Evolutionary conservation across 2,797 vertebrate genomes (phyloP).

Genomic region (Crocidura indochinensis): DNA sequence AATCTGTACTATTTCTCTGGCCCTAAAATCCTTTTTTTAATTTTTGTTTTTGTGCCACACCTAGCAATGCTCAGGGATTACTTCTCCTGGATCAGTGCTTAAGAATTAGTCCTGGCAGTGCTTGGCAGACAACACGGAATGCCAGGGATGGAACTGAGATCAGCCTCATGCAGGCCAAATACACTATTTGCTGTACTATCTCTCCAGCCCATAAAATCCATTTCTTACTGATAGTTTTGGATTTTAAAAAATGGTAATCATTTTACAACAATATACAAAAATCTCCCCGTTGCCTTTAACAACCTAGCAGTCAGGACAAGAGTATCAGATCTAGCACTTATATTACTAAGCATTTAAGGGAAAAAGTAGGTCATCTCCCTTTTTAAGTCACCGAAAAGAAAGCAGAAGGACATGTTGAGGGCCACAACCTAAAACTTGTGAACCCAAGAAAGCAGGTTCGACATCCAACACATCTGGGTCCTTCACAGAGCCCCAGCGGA

Average conservation of each 20-base stretch:
- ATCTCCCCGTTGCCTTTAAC: conserved; percentile 20
- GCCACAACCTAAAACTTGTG: background rate
- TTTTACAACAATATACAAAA: conserved; percentile 56
- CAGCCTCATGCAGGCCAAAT: no score
- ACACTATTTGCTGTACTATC: background rate
- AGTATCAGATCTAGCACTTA: no score
- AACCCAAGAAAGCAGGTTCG: background rate
- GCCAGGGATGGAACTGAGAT: no score
- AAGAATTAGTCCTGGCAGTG: no score
- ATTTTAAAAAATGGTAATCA: conserved; percentile 22
- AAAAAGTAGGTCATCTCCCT: background rate
- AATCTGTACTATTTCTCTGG: no score
- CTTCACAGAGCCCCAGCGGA: background rate
- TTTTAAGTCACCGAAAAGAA: background rate
- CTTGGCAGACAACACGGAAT: no score
- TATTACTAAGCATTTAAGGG: background rate
- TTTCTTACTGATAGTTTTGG: conserved; percentile 20
- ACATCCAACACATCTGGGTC: background rate
- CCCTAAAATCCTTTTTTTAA: no score
- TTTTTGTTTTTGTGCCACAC: no score
- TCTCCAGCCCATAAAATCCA: background rate
- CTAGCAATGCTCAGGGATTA: no score
- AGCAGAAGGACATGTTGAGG: background rate
- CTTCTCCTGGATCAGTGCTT: no score
- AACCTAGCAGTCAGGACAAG: background rate